Percentiles rank a stretch among this genome's conserved stretches.
Evolutionary conservation across 1,140 invertebrate species (phyloP).

Genomic region (Temnothorax longispinosus): DNA sequence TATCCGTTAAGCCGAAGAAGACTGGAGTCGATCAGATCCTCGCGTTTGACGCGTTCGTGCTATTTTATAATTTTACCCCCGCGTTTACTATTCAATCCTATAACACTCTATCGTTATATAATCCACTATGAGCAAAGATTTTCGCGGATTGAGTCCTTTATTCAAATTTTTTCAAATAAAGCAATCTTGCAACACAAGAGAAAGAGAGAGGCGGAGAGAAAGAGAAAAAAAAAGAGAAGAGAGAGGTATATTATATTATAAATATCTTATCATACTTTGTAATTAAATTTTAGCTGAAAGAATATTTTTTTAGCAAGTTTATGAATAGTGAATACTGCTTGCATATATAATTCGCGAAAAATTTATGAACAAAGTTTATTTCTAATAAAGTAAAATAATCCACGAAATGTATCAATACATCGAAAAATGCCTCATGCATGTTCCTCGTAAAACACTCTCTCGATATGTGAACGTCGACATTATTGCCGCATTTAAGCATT

Average conservation of each 20-base stretch:
- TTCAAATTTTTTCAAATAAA: neutral
- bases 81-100: neutral
- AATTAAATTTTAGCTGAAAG: neutral
- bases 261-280: neutral
- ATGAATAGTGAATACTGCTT: neutral
- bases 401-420: neutral
- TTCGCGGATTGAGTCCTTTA: neutral
- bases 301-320: neutral
- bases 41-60: constrained; percentile 19
- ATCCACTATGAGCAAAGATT: neutral
- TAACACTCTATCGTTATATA: neutral
- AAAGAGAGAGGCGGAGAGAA: neutral
- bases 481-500: constrained; percentile 7
- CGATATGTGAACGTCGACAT: neutral
- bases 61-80: constrained; percentile 19
- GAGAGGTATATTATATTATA: neutral
- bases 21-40: constrained; percentile 42
- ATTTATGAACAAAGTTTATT: neutral
- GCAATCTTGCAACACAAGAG: neutral
- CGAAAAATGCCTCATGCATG: neutral
- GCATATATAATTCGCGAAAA: neutral
- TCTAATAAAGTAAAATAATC: neutral
- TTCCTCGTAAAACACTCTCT: neutral
- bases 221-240: neutral
- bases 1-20: constrained; percentile 61